Base-by-base conservation (phyloP, 2,113 vertebrate species). In the Gobius niger region DNA sequence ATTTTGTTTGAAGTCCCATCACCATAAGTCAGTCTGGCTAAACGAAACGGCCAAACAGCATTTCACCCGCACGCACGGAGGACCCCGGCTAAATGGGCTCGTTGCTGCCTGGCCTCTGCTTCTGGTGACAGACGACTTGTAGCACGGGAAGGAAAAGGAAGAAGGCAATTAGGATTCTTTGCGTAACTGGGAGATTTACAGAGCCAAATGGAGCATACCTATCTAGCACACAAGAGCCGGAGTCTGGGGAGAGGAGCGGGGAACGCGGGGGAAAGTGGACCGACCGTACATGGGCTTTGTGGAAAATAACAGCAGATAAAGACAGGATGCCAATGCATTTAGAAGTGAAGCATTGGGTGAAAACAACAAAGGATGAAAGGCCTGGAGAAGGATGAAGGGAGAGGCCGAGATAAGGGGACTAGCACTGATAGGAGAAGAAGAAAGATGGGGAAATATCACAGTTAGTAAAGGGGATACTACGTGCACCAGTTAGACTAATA, bases 301-400 rank as follows among this genome's bases (percentile, higher is more conserved):
- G 81, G 86, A 86, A 91, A 92, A 90, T 83, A 88, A 83, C 84
- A 83, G 56, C 72, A 92, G 91, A 92, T 93, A 91, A 92, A 67
- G 11, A 79, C 78, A 86, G 90, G 91, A 91, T 91, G 87, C 50
- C 41, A 73, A 84, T 18, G 67, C 85, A 85, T 85, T 84, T 60
- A 85, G 68, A 84, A 87, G 77, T 44, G 64, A 81, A 82, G 78
- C 78, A 24, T 82, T 18, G 60, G 71, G 67, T 16, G 16, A 73
- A 70, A 81, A 70, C 77, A 76, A 82, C 88, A 86, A 72, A 77
- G 73, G 77, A 86, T 86, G 75, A 79, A 82, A 81, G 77, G 16
- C 16, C 40, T 41, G 77, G 71, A 60, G 82, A 78, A 77, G 76
- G 75, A 80, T 61, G 65, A 72, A 75, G 66, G 47, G 74, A 79